Evolutionary conservation across 2,888 invertebrate species (phyloP), one percentile per base, ranked within the genome.

Genomic region (Clunio marinus): DNA sequence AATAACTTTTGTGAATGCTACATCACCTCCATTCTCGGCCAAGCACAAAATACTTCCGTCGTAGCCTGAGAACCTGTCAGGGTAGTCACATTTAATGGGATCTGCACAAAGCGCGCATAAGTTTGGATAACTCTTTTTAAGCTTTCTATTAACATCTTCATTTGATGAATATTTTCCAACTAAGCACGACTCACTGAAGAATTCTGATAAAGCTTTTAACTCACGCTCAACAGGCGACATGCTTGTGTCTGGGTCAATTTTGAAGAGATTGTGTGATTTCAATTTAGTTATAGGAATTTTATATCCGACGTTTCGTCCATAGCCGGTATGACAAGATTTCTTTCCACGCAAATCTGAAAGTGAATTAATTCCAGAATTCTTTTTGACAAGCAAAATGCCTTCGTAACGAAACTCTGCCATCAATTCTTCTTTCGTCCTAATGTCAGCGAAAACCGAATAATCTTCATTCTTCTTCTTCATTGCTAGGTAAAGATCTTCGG

Each of bases 401-500:
- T 91, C 88, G 75, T 92, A 91, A 58, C 90, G 84, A 77, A 87
- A 89, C 72, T 88, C 85, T 72, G 88, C 89, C 88, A 76, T n/a
- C 79, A 17, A 88, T 74, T 91, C 89, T 69, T 88, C 88, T 73
- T 86, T 83, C 2, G 89, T 89, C 68, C 90, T 83, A 71, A 91
- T 88, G 77, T 89, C 89, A 71, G 88, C 87, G 74, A 89, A 84
- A 3, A 92, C 82, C 0, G 86, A 85, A 75, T 88, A 88, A 77
- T 91, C 87, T 76, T 88, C 84, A 75, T 89, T 84, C 22, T 84
- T 84, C 65, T 85, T 81, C 72, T 87, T 86, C 51, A 86, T 83
- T 1, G 91, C 92, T 51, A 93, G 84, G 76, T 92, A 93, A 85
- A 93, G 90, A 74, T 93, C 92, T 74, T 93, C 93, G 2, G 94